Evolutionary conservation across 2,797 vertebrate genomes (phyloP), one percentile per base, ranked within the genome.

Genomic region (Dendrocincla tyrannina): DNA sequence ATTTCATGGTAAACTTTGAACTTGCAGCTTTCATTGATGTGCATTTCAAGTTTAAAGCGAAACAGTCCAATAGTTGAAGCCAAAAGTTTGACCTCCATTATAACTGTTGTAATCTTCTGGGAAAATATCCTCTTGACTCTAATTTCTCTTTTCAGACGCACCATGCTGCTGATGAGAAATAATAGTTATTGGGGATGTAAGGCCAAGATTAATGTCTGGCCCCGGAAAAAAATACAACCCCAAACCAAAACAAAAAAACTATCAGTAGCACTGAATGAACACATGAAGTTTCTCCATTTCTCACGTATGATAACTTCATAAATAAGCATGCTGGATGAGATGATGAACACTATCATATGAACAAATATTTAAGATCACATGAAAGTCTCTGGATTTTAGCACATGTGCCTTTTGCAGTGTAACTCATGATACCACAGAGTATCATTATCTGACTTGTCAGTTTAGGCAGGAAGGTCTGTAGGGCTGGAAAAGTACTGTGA

Each of bases 1-100:
- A 94, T 72, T 95, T 95, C 85, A 93, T 33, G 37, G 56, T 93
- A 90, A 96, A 94, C 83, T 93, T 87, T 86, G 74, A 97, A 95
- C 85, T 96, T 91, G 59, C 74, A 95, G 77, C 80, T 94, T 91
- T 80, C 76, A 70, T 35, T 96, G 83, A 91, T 33, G 49, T 18
- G 64, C 60, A 68, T 84, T 96, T 95, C 89, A 93, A 96, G 83
- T 91, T 91, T 95, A 90, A 95, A 90, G 78, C 0, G 1, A 41
- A 95, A 89, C 67, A 93, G 80, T 91, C 93, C 88, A 94, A 90
- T n/a, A 95, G 35, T 46, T 74, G 72, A 95, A 95, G 95, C 96
- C 96, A 96, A 90, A 91, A 93, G 91, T 87, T 80, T 96, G 96
- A 96, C 96, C 95, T 96, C 84, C 88, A 91, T 85, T 95, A 67